Conservation (phyloP, 92 coral and sea anemone species). For the Porites divaricata region DNA sequence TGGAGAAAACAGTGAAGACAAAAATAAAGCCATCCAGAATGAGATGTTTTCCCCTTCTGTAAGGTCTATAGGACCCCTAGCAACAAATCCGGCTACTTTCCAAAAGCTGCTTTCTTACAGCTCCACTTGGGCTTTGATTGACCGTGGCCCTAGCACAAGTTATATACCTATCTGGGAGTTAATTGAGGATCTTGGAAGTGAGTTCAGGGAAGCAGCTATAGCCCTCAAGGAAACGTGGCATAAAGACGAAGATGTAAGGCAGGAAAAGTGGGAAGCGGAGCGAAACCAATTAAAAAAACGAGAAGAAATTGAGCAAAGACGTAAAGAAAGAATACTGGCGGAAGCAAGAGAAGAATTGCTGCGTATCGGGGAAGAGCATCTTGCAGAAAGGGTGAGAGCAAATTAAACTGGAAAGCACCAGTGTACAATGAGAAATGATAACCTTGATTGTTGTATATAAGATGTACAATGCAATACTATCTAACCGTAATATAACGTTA, state of each 20-base stretch:
- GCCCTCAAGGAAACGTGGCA: background rate
- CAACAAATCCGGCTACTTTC: conserved; percentile 39
- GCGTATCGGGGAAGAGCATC: background rate
- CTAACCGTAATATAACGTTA: no score
- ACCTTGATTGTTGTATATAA: no score
- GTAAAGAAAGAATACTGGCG: background rate
- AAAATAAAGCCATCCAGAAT: background rate
- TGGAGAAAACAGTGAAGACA: background rate
- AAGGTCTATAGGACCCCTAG: conserved; percentile 44
- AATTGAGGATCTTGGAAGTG: conserved; percentile 1
- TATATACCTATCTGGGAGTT: conserved; percentile 20
- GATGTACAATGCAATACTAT: no score
- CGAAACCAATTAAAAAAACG: background rate
- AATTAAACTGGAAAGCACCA: background rate
- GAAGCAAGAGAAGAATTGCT: background rate
- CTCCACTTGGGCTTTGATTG: conserved; percentile 42
- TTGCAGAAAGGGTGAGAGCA: background rate
- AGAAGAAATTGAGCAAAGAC: background rate
- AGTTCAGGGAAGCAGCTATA: background rate
- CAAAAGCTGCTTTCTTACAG: conserved; percentile 34
- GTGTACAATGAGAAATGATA: no score
- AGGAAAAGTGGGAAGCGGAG: conserved; percentile 11
- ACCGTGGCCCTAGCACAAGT: background rate
- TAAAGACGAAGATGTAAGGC: background rate
- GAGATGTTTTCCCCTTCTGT: conserved; percentile 8